phyloP scores from a whole-genome alignment of 2,113 vertebrate species.

The Drymodes brunneopygia region DNA sequence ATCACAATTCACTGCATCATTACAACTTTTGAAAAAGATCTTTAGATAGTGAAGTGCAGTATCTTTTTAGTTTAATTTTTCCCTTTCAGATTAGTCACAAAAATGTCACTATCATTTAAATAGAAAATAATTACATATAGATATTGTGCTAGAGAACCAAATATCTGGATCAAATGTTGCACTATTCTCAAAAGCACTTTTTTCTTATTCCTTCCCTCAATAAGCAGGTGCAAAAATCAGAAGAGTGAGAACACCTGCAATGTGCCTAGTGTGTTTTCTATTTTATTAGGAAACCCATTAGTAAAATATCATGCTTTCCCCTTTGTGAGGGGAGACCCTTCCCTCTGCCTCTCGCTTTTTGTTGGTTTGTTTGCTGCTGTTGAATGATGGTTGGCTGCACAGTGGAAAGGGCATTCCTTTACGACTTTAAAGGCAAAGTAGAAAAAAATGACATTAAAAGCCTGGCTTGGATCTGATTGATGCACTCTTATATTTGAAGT shows the following conservation, averaged over 20 bases:
- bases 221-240: neutral
- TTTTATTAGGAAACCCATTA: slow-evolving; percentile 21
- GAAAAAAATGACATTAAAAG: slow-evolving; percentile 89
- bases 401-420: slow-evolving; percentile 82
- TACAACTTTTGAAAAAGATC: neutral
- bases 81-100: neutral
- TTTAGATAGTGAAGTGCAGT: neutral
- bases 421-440: slow-evolving; percentile 83
- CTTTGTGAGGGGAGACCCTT: slow-evolving; percentile 1
- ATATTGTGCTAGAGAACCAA: neutral
- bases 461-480: slow-evolving; percentile 85
- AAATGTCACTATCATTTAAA: neutral
- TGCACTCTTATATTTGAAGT: slow-evolving; percentile 91
- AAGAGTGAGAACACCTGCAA: neutral
- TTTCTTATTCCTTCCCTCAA: neutral
- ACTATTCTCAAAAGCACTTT: neutral
- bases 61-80: neutral
- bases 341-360: neutral
- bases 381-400: slow-evolving; percentile 71
- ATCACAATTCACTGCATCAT: neutral
- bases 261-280: neutral
- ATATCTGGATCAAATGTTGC: neutral
- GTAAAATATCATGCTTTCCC: slow-evolving; percentile 27
- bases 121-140: neutral
- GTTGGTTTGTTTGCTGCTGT: slow-evolving; percentile 72